Percentiles rank a stretch among this genome's conserved stretches.
phyloP scores from a whole-genome alignment of 2,797 vertebrate genomes.

The Spheniscus humboldti region DNA sequence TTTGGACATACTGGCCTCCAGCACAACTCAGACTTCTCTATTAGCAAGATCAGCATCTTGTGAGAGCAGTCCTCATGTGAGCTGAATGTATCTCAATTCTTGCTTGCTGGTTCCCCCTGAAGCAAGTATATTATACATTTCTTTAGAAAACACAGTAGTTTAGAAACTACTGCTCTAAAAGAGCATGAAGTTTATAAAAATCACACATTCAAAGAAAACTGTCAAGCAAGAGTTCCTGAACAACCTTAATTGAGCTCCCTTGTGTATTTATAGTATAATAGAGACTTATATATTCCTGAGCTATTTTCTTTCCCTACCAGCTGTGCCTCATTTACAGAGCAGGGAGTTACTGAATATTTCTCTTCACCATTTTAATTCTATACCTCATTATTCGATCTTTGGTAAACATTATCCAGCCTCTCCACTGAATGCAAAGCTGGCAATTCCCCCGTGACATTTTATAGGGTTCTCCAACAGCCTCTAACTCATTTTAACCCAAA shows the following conservation, averaged over 20 bases:
- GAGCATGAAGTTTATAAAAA: constrained; percentile 13
- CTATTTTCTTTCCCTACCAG: background rate
- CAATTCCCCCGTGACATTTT: background rate
- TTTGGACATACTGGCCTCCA: background rate
- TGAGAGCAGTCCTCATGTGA: background rate
- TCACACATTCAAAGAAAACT: constrained; percentile 10
- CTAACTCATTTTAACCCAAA: background rate
- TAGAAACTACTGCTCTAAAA: background rate
- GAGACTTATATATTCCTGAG: background rate
- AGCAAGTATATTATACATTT: background rate
- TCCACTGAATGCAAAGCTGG: background rate
- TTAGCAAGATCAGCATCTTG: background rate
- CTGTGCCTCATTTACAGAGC: background rate
- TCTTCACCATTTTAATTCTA: background rate
- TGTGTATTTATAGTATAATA: background rate
- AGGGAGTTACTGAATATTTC: background rate
- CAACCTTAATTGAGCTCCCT: constrained; percentile 19
- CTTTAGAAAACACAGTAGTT: constrained; percentile 11
- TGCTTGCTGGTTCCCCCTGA: background rate
- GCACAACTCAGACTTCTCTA: background rate
- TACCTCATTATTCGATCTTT: background rate
- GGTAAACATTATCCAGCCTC: background rate
- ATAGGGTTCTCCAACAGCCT: background rate
- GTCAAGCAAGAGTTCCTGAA: constrained; percentile 20
- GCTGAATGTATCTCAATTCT: background rate